Base-by-base conservation (phyloP, 2,113 vertebrate genomes). In the Xiphias gladius region DNA sequence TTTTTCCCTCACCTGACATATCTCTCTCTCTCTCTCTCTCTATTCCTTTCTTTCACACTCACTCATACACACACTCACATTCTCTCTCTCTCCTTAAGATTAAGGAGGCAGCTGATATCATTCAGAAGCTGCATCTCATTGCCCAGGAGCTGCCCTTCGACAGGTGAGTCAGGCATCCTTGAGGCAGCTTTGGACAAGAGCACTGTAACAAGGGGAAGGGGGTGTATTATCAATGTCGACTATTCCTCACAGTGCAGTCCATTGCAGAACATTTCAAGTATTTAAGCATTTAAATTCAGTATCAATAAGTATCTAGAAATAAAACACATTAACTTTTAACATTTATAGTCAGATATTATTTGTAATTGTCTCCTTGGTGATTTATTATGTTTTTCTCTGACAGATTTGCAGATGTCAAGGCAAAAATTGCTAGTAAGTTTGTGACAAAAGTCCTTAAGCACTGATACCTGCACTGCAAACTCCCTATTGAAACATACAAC, bases 361-460 rank as follows among this genome's bases (percentile, higher is more conserved):
- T 55, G 28, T 66, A 37, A 67, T 24, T 50, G 46, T 79, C 4
- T 65, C n/a, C 7, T 16, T 82, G 43, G 46, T 84, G 43, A 67
- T 73, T 58, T 57, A 37, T 75, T 46, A 5, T 86, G 32, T 87
- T 88, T 88, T 89, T 93, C 82, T 95, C 48, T 77, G 10, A 88
- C 95, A 99, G 98, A 94, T 99, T 99, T 97, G 96, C 98, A 88
- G 98, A 99, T 91, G 98, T 99, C 86, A 99, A 99, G 92, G 98
- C 98, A 83, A 99, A 99, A 96, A 99, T 99, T 92, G 98, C 98
- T 94, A 99, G 98, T 99, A 96, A 96, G 98, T 97, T 77, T 28
- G 30, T 24, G 10, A 37, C 73, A 35, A 28, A 24, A 22, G 1
- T 46, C 6, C 22, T 39, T 2, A 22, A 20, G 46, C 46, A 43